Conservation (phyloP, 2,797 vertebrate species). For the Sciaenops ocellatus region DNA sequence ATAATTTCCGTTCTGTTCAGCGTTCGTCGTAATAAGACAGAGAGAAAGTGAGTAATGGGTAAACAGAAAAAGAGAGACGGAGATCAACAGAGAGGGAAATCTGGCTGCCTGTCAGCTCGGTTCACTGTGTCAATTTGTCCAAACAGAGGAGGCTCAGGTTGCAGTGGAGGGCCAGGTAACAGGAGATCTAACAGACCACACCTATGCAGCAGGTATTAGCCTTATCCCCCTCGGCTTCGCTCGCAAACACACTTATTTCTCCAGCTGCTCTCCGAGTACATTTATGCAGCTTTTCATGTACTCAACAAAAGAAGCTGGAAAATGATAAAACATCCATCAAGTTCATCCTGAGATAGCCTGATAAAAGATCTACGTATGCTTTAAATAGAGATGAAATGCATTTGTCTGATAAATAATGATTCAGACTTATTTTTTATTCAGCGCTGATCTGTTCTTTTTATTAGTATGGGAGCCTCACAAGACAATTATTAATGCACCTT, state of each 20-base stretch:
- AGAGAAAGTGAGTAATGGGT: slow-evolving; percentile 34
- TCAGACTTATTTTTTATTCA: neutral
- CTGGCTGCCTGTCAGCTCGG: slow-evolving; percentile 89
- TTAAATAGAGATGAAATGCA: neutral
- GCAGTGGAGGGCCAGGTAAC: slow-evolving; percentile 80
- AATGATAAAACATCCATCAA: neutral
- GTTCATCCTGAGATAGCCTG: neutral
- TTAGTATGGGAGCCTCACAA: too few species aligned
- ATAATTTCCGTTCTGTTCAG: fast-evolving
- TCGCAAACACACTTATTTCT: neutral
- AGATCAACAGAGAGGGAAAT: slow-evolving; percentile 82
- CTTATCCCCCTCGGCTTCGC: slow-evolving; percentile 72
- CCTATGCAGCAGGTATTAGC: slow-evolving; percentile 79
- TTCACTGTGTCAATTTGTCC: slow-evolving; percentile 89
- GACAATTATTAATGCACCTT: too few species aligned
- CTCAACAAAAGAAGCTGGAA: neutral
- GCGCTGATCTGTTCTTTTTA: too few species aligned
- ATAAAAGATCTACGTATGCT: neutral
- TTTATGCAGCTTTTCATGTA: neutral
- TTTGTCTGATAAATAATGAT: neutral
- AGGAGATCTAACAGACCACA: slow-evolving; percentile 82
- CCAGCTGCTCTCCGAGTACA: neutral
- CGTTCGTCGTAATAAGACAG: neutral
- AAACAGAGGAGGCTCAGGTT: slow-evolving; percentile 86
- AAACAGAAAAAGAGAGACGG: slow-evolving; percentile 28